Evolutionary conservation across 1,140 invertebrate genomes (phyloP), one percentile per base, ranked within the genome.

Genomic region (Mya arenaria): DNA sequence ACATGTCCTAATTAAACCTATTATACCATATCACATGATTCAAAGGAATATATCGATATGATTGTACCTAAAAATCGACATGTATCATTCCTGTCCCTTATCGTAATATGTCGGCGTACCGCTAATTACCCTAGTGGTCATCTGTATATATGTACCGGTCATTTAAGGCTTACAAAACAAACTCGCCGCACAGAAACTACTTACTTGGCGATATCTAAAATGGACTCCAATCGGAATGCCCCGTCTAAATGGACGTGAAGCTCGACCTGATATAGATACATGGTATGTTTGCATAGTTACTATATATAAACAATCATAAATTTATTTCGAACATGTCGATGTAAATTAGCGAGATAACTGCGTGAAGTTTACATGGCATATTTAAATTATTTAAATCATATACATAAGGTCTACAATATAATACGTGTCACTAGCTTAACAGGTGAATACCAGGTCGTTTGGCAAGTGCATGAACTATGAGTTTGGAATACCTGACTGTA

Each of bases 231-330:
- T 6, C 80, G 41, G 37, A 74, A 58, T 2, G 80, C 71, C 17
- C 80, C 80, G 34, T 82, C 80, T 41, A 82, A 36, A 74, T 82
- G 80, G 8, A 82, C 80, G 23, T 82, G 80, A 23, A 82, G 71
- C 58, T 82, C 80, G 30, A 82, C 72, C 80, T 82, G 25, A 4
- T 52, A 73, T 44, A 23, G 8, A 79, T 6, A 36, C 2, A 17
- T 37, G n/a, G 25, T 0, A 36, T n/a, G 8, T 37, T 48, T 44
- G 13, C 41, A 34, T 32, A 52, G n/a, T 13, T 28, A 6, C 6
- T 58, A 6, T 28, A 58, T 58, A 19, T 10, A 23, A 23, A 5
- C 8, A 58, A 10, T 6, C 56, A 10, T 5, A 6, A 6, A 58
- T 58, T n/a, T n/a, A 8, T 58, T 6, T 28, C n/a, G 56, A 10